Evolutionary conservation across 2,888 invertebrate species (phyloP), one percentile per base, ranked within the genome.

Genomic region (Trissolcus brochymenae): DNA sequence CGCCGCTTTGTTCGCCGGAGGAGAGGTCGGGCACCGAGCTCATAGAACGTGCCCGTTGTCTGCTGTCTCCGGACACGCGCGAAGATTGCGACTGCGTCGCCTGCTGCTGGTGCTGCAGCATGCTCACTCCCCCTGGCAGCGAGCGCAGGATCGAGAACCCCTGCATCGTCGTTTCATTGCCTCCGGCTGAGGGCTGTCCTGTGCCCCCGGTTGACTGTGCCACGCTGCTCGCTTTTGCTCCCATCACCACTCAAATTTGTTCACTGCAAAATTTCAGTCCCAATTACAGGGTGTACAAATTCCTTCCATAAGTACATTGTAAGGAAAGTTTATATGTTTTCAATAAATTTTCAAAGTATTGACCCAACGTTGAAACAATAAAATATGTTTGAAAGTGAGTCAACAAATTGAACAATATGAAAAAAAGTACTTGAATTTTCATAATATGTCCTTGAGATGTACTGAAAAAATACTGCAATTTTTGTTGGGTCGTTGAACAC

Each of bases 181-280:
- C 93, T 93, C 88, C 92, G 77, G 92, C 94, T 66, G 95, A 95
- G 90, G 95, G 95, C 86, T 94, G 94, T 85, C 93, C 93, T 89
- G 93, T 93, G 79, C 87, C 86, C 78, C 85, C 83, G 70, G 86
- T 80, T 79, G 87, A 86, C 82, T 88, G 88, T 80, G 88, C 86
- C 83, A 94, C 94, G 82, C 95, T 95, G 90, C 95, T 95, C 86
- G 95, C 93, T 91, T 95, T 95, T 89, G 95, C 95, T 91, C 95
- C 95, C 95, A 95, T 95, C 79, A 81, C 83, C 73, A 57, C 68
- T 56, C 9, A 56, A 35, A 41, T 70, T 43, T 57, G 54, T 75
- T 72, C 67, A 59, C 67, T 71, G 40, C 25, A 66, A 57, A 35
- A 35, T 19, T 51, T 51, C 51, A 51, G 21, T 17, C 11, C 11